Conservation (phyloP, 1,140 invertebrate species). For the Armadillidium nasatum region DNA sequence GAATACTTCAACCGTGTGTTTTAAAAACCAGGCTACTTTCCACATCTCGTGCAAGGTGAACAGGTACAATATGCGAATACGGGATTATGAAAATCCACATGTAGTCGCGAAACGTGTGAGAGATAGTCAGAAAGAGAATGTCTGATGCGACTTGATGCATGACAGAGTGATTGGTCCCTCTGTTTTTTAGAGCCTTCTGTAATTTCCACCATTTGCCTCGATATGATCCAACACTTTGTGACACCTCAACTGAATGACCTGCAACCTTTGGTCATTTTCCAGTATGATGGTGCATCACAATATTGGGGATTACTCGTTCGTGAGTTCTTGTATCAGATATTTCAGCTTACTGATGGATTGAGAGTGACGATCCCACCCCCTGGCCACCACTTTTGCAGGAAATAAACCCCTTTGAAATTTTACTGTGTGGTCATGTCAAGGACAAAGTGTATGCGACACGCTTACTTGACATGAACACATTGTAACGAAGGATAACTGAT, state of each 20-base stretch:
- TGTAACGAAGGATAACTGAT: not conserved
- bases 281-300: not conserved
- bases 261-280: not conserved
- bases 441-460: not conserved
- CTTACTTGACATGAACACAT: not conserved
- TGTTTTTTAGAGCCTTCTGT: conserved; percentile 19
- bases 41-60: conserved; percentile 33
- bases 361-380: not conserved
- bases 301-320: not conserved
- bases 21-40: conserved; percentile 30
- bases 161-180: conserved; percentile 35
- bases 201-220: not conserved
- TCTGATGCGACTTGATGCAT: conserved; percentile 37
- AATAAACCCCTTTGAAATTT: not conserved
- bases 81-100: conserved; percentile 37
- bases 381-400: not conserved
- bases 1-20: conserved; percentile 2
- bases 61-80: conserved; percentile 39
- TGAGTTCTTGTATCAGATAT: not conserved
- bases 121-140: conserved; percentile 35
- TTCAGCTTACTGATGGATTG: not conserved
- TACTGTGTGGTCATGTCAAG: not conserved
- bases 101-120: conserved; percentile 20
- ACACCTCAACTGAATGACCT: not conserved
- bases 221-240: not conserved